These are phyloP conservation scores for Poeciliopsis prolifica DNA, from an alignment of 2,113 vertebrate species.

Conservation along the genomic window DNA sequence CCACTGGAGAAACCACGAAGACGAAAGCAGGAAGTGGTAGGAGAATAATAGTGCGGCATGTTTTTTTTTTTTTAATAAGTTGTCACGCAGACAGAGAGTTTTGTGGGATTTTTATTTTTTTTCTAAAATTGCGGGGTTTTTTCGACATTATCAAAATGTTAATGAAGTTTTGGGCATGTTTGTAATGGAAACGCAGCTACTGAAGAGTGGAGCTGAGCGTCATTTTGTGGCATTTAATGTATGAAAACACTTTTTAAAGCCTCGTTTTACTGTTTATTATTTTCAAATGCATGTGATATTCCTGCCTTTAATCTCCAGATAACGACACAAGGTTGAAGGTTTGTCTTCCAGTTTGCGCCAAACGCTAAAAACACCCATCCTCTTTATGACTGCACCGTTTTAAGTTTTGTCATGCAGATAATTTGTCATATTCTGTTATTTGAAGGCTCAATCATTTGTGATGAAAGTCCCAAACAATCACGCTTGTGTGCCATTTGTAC, in stretches of 20 bases:
- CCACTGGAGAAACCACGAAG: too few species aligned
- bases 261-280: background rate
- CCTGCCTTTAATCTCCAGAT: constrained; percentile 13
- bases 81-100: too few species aligned
- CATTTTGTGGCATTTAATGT: background rate
- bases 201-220: background rate
- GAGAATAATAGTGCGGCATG: too few species aligned
- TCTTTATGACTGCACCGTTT: constrained; percentile 12
- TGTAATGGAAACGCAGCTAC: background rate
- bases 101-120: too few species aligned
- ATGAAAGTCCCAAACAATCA: constrained; percentile 45
- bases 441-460: constrained; percentile 36
- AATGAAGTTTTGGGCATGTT: too few species aligned
- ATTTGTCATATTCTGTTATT: constrained; percentile 30
- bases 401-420: constrained; percentile 12
- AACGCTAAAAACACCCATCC: constrained; percentile 5
- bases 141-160: too few species aligned
- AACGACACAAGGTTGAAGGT: constrained; percentile 17
- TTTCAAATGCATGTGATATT: constrained; percentile 42
- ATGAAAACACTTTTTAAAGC: background rate
- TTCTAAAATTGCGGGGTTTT: too few species aligned
- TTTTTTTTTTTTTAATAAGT: too few species aligned
- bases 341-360: constrained; percentile 66
- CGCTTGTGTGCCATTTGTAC: constrained; percentile 58
- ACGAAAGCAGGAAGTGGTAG: too few species aligned